Base-by-base conservation (phyloP, 2,888 invertebrate species). In the Rhamnusium bicolor region DNA sequence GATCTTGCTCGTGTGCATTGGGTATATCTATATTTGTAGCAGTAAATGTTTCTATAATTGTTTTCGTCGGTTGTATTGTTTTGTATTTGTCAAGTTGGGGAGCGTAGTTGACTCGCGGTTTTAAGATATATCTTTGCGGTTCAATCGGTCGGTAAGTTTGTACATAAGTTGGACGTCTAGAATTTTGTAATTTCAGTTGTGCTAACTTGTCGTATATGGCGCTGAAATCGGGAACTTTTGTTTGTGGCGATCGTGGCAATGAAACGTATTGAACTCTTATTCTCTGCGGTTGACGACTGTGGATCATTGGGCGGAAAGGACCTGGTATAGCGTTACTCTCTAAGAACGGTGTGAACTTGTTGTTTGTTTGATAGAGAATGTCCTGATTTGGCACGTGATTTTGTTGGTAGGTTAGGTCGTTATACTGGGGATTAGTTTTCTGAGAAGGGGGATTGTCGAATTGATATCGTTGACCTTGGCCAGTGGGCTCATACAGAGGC, bases 311-410 rank as follows among this genome's bases (percentile, higher is more conserved):
- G 75, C 89, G 84, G 84, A 91, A 91, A 75, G 89, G 88, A 68
- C 91, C 91, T 16, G 91, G 90, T 74, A 91, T 80, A 69, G 90
- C 90, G 82, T 91, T 91, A 77, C 88, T 88, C 75, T 90, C 88
- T 78, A 88, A 86, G 86, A 91, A 91, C 77, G 91, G 91, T 56
- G 90, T 91, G 81, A 88, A 88, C 83, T 89, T 77, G 40, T 61
- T 69, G 51, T 72, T 73, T 29, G 74, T 61, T 60, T 80, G 79
- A 27, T 80, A 78, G 40, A 71, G 49, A 2, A 56, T 66, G 65
- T 76, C 73, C 27, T 71, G 68, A 46, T 46, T 32, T 14, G 7
- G 40, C 12, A n/a, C 32, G 19, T 21, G 62, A 27, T 76, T 56
- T 62, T 68, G 74, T 49, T 21, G 66, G 51, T 70, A 65, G 71